Base-by-base conservation (phyloP, 2,888 invertebrate genomes). In the Drosophila paranaensis region DNA sequence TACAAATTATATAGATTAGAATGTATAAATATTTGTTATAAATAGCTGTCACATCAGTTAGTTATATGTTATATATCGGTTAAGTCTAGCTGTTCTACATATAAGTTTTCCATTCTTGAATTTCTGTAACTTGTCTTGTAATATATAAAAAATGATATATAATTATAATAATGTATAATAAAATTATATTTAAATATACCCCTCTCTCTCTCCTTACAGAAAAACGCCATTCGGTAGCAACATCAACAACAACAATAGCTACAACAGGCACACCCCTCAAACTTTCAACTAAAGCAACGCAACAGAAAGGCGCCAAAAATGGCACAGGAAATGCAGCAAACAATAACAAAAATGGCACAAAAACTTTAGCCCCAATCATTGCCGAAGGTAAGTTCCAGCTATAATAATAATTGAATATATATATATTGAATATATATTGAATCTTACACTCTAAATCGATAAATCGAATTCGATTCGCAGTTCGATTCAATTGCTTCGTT, bases 341-440 rank as follows among this genome's bases (percentile, higher is more conserved):
- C 60, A 83, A 57, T 60, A 83, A 79, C 43, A 71, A 70, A 54
- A 57, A 43, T 60, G 42, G 43, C 55, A n/a, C 74, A 33, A 72
- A 74, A 48, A 51, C 43, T 33, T 74, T 79, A 56, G 8, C 62
- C 50, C 54, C 43, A 2, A 60, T 50, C 61, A 69, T 79, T 58
- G 57, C 79, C n/a, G 77, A 85, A 56, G 83, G 83, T 83, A 77
- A 84, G 83, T 79, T 40, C 40, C 1, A 11, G 3, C 33, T 20
- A 33, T 13, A 35, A n/a, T n/a, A n/a, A n/a, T n/a, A n/a, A n/a
- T 14, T 1, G 0, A 35, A 27, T 27, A 37, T 50, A 35, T 48
- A 40, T 54, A 16, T 54, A 53, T n/a, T 27, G 4, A 2, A 11
- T n/a, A n/a, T 6, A 30, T 42, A 40, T 30, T n/a, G n/a, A n/a